Evolutionary conservation across 2,113 vertebrate species (phyloP).

Genomic region (Oncorhynchus nerka): DNA sequence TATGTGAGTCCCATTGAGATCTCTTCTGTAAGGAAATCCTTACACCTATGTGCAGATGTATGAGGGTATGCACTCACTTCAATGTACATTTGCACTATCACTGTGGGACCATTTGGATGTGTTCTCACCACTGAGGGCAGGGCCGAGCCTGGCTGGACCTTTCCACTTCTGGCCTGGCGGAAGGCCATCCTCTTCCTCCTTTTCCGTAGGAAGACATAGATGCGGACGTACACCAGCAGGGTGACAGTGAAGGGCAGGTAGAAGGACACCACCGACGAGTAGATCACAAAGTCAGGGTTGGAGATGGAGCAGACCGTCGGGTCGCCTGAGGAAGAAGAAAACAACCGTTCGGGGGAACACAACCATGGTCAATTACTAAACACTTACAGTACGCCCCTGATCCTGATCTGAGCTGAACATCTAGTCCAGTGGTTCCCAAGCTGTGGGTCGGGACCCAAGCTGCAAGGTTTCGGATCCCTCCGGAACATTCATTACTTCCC

Average conservation of each 20-base stretch:
- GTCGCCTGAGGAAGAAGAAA: slow-evolving; percentile 70
- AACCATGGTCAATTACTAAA: too few species aligned
- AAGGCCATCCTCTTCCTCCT: slow-evolving; percentile 84
- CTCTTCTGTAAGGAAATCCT: too few species aligned
- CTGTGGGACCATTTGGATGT: background rate
- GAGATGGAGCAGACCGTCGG: slow-evolving; percentile 91
- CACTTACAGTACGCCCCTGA: too few species aligned
- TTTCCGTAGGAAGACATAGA: slow-evolving; percentile 87
- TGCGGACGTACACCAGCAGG: slow-evolving; percentile 88
- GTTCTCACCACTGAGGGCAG: slow-evolving; percentile 59
- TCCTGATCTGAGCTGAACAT: too few species aligned
- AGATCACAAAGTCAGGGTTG: slow-evolving; percentile 91
- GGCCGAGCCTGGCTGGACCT: slow-evolving; percentile 63
- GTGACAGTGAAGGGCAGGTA: slow-evolving; percentile 92
- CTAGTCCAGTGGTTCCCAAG: too few species aligned
- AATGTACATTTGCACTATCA: background rate
- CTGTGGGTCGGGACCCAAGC: too few species aligned
- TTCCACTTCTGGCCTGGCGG: slow-evolving; percentile 82
- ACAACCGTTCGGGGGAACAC: background rate
- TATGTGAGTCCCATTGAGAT: background rate
- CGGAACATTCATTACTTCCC: too few species aligned
- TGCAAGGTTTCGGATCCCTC: too few species aligned
- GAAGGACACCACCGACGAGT: slow-evolving; percentile 94
- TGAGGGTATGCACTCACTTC: background rate
- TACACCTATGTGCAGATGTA: background rate